These are phyloP conservation scores for Lepidocyrtinus sp. DNA, from an alignment of 2,888 invertebrate species.

Conservation along the genomic window DNA sequence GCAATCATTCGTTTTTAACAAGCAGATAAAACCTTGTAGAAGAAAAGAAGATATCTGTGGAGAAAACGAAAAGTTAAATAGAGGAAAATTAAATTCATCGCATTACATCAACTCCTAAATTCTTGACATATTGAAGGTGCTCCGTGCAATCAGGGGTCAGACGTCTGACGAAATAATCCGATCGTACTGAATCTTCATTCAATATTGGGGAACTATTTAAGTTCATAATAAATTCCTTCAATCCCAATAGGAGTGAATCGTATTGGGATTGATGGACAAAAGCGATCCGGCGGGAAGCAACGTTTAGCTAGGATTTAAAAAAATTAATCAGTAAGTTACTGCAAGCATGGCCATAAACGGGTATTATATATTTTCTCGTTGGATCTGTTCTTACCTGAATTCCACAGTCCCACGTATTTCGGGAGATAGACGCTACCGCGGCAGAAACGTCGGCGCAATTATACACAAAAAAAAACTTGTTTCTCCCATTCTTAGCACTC, in stretches of 20 bases:
- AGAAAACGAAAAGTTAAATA: no score
- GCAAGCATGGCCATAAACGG: neutral
- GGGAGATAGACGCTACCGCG: neutral
- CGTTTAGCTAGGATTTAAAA: slow-evolving; percentile 54
- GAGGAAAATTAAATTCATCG: neutral
- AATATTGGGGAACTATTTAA: slow-evolving; percentile 17
- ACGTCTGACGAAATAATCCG: slow-evolving; percentile 21
- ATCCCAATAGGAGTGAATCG: slow-evolving; percentile 24
- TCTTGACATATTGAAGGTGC: neutral
- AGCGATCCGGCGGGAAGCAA: slow-evolving; percentile 53
- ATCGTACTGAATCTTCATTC: slow-evolving; percentile 31
- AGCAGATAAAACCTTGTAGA: neutral
- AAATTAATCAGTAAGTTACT: slow-evolving; percentile 13
- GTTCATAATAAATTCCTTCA: slow-evolving; percentile 42
- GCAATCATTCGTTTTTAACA: neutral
- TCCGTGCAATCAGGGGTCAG: neutral
- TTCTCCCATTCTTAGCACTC: no score
- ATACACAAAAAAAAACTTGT: no score
- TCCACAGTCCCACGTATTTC: slow-evolving; percentile 26
- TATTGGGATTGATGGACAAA: slow-evolving; percentile 66
- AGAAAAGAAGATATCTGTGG: no score
- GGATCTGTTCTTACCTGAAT: slow-evolving; percentile 8
- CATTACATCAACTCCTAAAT: neutral
- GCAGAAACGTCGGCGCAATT: slow-evolving; percentile 3
- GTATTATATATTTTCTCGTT: neutral